Conservation (phyloP, 2,888 invertebrate species). For the Masnerella sp. region DNA sequence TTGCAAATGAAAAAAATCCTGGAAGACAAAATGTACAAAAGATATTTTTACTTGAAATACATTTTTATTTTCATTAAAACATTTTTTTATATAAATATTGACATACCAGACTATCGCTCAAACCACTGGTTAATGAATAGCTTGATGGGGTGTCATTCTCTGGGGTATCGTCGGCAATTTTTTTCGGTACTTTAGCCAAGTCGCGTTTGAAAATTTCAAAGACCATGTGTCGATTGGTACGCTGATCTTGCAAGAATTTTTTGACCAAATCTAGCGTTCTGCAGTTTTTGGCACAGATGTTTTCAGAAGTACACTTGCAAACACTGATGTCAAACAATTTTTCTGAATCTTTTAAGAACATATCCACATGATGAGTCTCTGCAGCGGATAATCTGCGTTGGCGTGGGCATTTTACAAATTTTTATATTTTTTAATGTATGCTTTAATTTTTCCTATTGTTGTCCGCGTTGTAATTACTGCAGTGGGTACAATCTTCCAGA, state of each 20-base stretch:
- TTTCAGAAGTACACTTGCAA: neutral
- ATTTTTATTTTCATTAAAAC: neutral
- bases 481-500: slow-evolving; percentile 8
- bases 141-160: neutral
- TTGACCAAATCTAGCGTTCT: neutral
- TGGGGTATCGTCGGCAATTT: neutral
- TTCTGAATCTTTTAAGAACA: neutral
- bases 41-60: neutral
- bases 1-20: neutral
- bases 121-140: neutral
- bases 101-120: neutral
- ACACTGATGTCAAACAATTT: slow-evolving; percentile 7
- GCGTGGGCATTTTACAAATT: neutral
- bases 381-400: neutral
- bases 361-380: neutral
- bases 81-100: neutral
- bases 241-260: slow-evolving; percentile 11
- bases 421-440: slow-evolving; percentile 3
- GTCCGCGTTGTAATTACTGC: neutral
- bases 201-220: neutral
- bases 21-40: neutral
- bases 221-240: neutral
- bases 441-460: slow-evolving; percentile 2
- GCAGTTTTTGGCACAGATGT: neutral
- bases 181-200: neutral